A percentile compares a stretch with the other conserved stretches of the same genome.
Conservation (phyloP, 2,113 vertebrate species). For the Onychorhynchus coronatus region DNA sequence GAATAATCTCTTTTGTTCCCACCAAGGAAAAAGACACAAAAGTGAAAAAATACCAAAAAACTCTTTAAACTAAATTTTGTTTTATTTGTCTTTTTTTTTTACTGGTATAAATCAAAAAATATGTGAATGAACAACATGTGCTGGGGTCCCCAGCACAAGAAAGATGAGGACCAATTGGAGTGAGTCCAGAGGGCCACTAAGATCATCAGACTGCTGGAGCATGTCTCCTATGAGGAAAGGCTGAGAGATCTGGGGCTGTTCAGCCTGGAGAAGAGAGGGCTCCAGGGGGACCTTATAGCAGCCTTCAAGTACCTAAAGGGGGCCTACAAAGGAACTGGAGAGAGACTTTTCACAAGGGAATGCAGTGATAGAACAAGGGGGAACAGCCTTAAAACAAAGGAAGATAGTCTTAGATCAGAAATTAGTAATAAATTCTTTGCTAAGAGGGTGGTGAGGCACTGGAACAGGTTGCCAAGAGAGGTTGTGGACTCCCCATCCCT, state of each 20-base stretch:
- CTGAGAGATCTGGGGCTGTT: background rate
- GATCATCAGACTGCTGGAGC: background rate
- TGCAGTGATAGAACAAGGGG: background rate
- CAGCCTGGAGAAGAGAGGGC: background rate
- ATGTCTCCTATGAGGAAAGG: background rate
- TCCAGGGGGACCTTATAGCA: background rate
- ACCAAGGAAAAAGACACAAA: accelerated
- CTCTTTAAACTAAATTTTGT: background rate
- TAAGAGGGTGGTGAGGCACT: background rate
- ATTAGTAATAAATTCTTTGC: background rate
- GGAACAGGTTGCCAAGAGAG: background rate
- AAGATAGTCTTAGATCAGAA: background rate
- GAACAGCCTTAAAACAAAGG: background rate
- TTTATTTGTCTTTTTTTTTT: background rate
- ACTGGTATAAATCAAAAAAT: background rate
- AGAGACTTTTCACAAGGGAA: background rate
- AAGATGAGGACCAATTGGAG: background rate
- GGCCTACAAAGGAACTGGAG: background rate
- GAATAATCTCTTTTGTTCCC: background rate
- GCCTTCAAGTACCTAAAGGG: background rate
- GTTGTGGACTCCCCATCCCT: background rate
- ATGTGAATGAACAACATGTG: background rate
- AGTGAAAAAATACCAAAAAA: background rate
- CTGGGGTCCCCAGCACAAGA: too few relatives aligned
- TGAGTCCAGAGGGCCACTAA: background rate